These are phyloP conservation scores for Hozukius guyotensis DNA, from an alignment of 2,797 vertebrate species.

Conservation along the genomic window DNA sequence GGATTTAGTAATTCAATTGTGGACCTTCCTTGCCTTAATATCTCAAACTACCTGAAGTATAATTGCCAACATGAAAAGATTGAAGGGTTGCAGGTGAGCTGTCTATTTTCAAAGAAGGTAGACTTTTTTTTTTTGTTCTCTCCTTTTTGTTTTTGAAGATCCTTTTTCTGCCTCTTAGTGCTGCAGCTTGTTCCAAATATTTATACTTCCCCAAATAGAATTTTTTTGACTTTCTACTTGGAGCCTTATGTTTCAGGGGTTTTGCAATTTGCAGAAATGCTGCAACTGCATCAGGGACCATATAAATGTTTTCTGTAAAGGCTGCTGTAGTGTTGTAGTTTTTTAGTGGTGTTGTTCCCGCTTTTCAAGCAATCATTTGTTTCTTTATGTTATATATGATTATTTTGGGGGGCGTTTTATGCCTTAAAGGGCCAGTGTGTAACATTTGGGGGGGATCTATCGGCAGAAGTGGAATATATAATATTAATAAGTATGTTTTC, in stretches of 20 bases:
- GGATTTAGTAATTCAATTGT: not conserved
- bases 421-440: not conserved
- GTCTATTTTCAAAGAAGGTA: not conserved
- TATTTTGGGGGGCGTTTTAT: not conserved
- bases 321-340: not conserved
- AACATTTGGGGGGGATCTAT: not conserved
- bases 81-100: not conserved
- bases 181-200: slow-evolving; percentile 13
- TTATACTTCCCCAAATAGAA: not conserved
- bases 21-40: not conserved
- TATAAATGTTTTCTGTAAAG: slow-evolving; percentile 11
- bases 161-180: not conserved
- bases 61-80: slow-evolving; percentile 2
- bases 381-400: not conserved
- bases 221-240: not conserved
- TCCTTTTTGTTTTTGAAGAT: slow-evolving; percentile 6
- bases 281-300: not conserved
- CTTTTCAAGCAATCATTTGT: not conserved
- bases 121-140: not conserved
- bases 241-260: not conserved
- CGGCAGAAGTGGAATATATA: not conserved
- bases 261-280: slow-evolving; percentile 16
- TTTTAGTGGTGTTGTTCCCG: not conserved
- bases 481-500: too few species aligned
- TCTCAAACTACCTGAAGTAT: not conserved